These are phyloP conservation scores for Eonycteris spelaea DNA, from an alignment of 2,113 vertebrate genomes.

Conservation along the genomic window DNA sequence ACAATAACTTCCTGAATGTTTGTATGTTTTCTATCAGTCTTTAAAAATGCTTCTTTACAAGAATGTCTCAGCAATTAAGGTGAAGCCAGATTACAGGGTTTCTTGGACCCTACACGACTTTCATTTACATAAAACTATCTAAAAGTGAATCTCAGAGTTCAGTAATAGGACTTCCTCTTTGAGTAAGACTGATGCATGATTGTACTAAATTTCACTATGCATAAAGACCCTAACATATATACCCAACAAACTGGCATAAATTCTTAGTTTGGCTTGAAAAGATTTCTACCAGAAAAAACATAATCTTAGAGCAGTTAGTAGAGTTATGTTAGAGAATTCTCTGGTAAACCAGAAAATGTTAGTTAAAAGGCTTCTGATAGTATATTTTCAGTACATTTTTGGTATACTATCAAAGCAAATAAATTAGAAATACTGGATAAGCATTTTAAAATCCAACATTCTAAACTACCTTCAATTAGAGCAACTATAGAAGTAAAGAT, in stretches of 20 bases:
- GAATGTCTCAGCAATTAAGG: conserved; percentile 35
- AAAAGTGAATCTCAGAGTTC: neutral
- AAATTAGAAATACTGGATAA: neutral
- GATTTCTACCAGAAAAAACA: neutral
- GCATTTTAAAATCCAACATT: neutral
- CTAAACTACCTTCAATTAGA: conserved; percentile 17
- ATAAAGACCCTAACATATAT: neutral
- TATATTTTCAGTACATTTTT: neutral
- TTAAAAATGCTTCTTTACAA: conserved; percentile 20
- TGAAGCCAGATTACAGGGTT: conserved; percentile 17
- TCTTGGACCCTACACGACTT: conserved; percentile 2
- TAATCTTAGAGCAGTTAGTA: neutral
- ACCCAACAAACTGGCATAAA: neutral
- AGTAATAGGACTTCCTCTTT: neutral
- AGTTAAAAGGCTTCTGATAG: neutral
- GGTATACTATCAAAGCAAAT: neutral
- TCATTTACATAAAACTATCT: conserved; percentile 32
- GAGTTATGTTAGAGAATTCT: neutral
- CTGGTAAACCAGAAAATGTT: neutral
- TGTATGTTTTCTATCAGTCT: conserved; percentile 42
- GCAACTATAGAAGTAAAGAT: neutral
- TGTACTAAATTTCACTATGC: neutral
- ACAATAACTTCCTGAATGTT: conserved; percentile 58
- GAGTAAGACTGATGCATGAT: neutral
- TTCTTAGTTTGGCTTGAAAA: neutral